Percentiles rank a stretch among this genome's conserved stretches.
Evolutionary conservation across 2,113 vertebrate genomes (phyloP).

Genomic region (Empidonax alnorum): DNA sequence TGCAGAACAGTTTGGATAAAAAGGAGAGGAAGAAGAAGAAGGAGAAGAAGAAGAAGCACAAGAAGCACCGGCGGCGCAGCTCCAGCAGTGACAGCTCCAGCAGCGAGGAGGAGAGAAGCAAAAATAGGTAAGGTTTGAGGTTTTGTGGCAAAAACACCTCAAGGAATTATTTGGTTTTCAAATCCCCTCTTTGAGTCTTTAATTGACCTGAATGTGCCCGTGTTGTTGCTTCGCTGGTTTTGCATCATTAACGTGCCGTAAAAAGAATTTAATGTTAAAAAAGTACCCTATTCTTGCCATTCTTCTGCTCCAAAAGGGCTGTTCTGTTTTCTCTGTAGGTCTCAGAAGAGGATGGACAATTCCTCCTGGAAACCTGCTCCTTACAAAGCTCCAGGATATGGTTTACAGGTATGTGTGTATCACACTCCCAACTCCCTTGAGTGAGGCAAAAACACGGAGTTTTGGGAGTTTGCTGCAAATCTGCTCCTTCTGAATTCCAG

Average conservation of each 20-base stretch:
- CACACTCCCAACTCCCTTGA: not conserved
- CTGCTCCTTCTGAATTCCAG: slow-evolving; percentile 25
- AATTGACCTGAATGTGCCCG: not conserved
- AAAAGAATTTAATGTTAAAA: not conserved
- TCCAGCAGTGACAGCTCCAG: slow-evolving; percentile 71
- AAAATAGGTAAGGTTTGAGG: slow-evolving; percentile 26
- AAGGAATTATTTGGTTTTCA: accelerated
- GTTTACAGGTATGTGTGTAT: slow-evolving; percentile 81
- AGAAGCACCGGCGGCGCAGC: slow-evolving; percentile 79
- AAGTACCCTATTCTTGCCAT: accelerated
- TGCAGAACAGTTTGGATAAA: slow-evolving; percentile 92
- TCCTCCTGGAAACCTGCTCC: slow-evolving; percentile 46
- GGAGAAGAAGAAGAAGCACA: slow-evolving; percentile 82
- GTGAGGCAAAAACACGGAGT: accelerated
- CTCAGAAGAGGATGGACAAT: slow-evolving; percentile 65
- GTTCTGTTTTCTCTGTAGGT: slow-evolving; percentile 54
- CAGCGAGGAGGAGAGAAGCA: slow-evolving; percentile 77
- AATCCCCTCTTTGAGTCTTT: not conserved
- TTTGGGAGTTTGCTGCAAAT: not conserved
- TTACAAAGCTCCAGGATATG: slow-evolving; percentile 80
- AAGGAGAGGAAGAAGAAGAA: slow-evolving; percentile 86
- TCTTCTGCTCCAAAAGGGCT: not conserved
- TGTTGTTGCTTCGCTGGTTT: not conserved
- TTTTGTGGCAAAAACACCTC: not conserved
- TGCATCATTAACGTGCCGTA: accelerated